Percentiles rank a stretch among this genome's conserved stretches.
phyloP scores from a whole-genome alignment of 2,113 vertebrate genomes.

The Choloepus hoffmanni region DNA sequence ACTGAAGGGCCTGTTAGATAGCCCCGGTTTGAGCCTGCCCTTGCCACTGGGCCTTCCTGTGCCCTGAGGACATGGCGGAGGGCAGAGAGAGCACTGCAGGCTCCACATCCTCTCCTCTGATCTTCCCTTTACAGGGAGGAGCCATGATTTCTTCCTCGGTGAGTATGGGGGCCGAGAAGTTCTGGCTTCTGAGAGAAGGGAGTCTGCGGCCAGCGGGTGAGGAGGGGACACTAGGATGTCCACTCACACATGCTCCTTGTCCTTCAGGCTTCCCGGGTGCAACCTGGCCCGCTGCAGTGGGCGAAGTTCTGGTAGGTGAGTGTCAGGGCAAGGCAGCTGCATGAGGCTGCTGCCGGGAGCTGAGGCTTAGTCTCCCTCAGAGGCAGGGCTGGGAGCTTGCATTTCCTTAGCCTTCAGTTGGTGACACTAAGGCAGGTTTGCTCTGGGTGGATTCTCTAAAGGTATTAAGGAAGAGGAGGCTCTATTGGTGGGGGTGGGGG shows the following conservation, averaged over 20 bases:
- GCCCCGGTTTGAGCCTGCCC: neutral
- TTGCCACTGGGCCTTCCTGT: neutral
- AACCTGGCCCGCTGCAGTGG: slow-evolving; percentile 72
- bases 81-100: neutral
- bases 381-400: neutral
- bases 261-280: slow-evolving; percentile 65
- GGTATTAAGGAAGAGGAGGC: neutral
- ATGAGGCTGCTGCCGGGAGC: rapidly evolving
- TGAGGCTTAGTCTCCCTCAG: neutral
- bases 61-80: neutral
- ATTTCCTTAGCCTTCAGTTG: neutral
- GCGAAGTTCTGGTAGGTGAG: slow-evolving; percentile 82
- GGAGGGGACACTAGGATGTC: neutral
- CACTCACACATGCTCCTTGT: neutral
- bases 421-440: neutral
- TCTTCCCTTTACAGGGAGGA: slow-evolving; percentile 71
- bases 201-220: neutral
- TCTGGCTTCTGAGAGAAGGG: neutral
- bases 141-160: slow-evolving; percentile 56
- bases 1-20: neutral
- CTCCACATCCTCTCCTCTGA: neutral
- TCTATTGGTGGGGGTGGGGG: neutral
- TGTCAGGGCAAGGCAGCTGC: rapidly evolving
- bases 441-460: neutral
- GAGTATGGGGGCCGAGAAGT: slow-evolving; percentile 52